Conservation (phyloP, 1,140 invertebrate species). For the Nephila pilipes region DNA sequence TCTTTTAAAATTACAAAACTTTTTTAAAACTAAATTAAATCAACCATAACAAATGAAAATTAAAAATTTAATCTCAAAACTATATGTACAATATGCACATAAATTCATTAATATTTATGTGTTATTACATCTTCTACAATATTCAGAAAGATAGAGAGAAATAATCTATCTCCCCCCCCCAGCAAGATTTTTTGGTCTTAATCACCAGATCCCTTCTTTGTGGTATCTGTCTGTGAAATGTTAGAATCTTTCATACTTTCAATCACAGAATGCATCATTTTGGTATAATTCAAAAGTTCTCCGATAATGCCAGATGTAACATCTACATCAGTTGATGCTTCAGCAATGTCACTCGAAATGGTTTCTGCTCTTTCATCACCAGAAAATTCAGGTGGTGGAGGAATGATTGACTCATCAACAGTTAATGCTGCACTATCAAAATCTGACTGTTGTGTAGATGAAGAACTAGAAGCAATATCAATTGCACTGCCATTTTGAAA, state of each 20-base stretch:
- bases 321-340: background rate
- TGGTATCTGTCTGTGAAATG: background rate
- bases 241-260: constrained; percentile 57
- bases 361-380: background rate
- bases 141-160: background rate
- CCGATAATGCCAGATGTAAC: constrained; percentile 51
- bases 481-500: background rate
- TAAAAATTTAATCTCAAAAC: background rate
- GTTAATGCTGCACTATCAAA: background rate
- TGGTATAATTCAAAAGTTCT: constrained; percentile 69
- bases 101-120: background rate
- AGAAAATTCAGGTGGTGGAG: constrained; percentile 64
- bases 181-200: background rate
- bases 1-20: no score
- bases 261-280: constrained; percentile 75
- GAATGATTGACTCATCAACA: constrained; percentile 43
- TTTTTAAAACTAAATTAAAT: no score
- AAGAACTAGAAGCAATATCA: background rate
- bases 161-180: background rate
- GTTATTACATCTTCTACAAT: background rate
- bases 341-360: background rate
- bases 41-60: background rate
- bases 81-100: background rate
- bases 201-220: constrained; percentile 3
- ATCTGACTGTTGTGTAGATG: background rate